Conservation (phyloP, 2,797 vertebrate genomes). For the Mormyrops boulengeri region DNA sequence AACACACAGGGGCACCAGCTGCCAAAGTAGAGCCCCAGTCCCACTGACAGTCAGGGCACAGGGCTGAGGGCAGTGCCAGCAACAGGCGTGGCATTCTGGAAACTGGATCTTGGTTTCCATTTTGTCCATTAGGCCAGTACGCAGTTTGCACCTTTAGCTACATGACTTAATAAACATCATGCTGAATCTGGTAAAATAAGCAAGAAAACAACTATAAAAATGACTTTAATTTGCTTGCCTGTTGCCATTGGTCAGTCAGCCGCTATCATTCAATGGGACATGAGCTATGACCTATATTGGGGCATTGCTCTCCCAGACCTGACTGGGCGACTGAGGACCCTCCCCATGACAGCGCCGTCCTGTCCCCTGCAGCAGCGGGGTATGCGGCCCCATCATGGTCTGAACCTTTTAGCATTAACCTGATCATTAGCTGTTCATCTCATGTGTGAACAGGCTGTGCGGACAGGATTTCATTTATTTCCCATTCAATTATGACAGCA, state of each 20-base stretch:
- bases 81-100: background rate
- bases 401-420: background rate
- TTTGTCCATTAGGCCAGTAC: background rate
- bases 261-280: background rate
- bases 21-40: background rate
- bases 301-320: background rate
- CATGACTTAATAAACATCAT: background rate
- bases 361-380: background rate
- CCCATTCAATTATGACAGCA: background rate
- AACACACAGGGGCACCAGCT: conserved; percentile 1
- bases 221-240: background rate
- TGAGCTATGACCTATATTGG: background rate
- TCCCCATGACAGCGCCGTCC: background rate
- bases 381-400: background rate
- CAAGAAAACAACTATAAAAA: background rate
- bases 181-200: conserved; percentile 18
- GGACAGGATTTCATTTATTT: background rate
- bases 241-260: background rate
- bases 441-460: background rate
- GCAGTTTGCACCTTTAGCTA: background rate
- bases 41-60: background rate
- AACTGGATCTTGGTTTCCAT: background rate
- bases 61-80: background rate
- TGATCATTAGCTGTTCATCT: background rate
- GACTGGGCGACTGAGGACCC: background rate